Conservation (phyloP, 2,797 vertebrate species). For the Cheirogaleus major region DNA sequence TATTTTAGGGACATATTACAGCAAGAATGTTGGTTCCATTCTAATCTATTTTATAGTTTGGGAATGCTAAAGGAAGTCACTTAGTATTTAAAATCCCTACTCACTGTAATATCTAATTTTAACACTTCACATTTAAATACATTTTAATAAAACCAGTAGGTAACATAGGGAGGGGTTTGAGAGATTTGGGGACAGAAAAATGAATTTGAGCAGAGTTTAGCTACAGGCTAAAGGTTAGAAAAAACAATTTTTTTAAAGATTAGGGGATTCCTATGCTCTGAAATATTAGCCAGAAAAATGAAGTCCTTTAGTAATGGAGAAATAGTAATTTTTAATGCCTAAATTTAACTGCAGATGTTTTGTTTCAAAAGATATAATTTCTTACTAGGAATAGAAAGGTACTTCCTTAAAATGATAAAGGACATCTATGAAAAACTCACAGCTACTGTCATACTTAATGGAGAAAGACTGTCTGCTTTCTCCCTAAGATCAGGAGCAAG, state of each 20-base stretch:
- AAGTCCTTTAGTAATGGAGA: neutral
- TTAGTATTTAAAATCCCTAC: neutral
- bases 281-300: neutral
- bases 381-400: neutral
- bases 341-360: neutral
- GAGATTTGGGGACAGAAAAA: neutral
- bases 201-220: neutral
- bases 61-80: neutral
- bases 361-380: conserved; percentile 31
- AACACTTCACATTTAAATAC: neutral
- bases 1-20: neutral
- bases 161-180: neutral
- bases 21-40: conserved; percentile 16
- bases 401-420: neutral
- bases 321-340: neutral
- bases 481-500: neutral
- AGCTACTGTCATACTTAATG: neutral
- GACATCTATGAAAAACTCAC: neutral
- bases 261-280: neutral
- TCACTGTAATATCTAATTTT: neutral
- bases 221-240: neutral
- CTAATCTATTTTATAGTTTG: conserved; percentile 20
- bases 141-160: neutral
- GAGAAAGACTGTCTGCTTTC: neutral
- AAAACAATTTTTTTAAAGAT: neutral